Conservation (phyloP, 2,797 vertebrate species). For the Diplodus puntazzo region DNA sequence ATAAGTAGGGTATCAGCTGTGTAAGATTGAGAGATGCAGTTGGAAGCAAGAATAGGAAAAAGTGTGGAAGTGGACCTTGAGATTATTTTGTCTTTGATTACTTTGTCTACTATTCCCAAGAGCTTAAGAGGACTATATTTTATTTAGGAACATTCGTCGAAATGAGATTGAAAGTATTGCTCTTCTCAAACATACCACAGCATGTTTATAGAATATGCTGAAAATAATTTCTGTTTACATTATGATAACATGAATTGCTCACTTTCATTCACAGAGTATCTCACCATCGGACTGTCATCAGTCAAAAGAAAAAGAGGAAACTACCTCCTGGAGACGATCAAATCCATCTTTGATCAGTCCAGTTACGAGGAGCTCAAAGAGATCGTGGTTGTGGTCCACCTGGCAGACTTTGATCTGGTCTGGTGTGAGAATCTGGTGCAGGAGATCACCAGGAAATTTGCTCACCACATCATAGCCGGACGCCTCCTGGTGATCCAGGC, state of each 20-base stretch:
- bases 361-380: constrained; percentile 98
- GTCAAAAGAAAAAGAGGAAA: constrained; percentile 96
- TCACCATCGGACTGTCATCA: constrained; percentile 95
- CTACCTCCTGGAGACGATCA: constrained; percentile 98
- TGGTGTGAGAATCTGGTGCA: constrained; percentile 95
- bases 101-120: not conserved
- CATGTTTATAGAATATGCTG: not conserved
- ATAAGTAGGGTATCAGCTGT: not conserved
- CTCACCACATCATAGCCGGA: constrained; percentile 96
- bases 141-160: not conserved
- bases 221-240: not conserved
- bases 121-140: not conserved
- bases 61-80: not conserved
- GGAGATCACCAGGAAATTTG: constrained; percentile 96
- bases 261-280: constrained; percentile 86
- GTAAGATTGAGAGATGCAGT: not conserved
- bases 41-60: not conserved
- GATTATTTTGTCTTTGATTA: not conserved
- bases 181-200: accelerated
- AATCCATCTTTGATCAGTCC: constrained; percentile 98
- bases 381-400: constrained; percentile 96
- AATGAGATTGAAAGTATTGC: not conserved
- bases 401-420: constrained; percentile 93
- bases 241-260: not conserved
- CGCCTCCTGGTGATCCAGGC: constrained; percentile 95